Evolutionary conservation across 2,113 vertebrate genomes (phyloP).

Genomic region (Tachuris rubrigastra): DNA sequence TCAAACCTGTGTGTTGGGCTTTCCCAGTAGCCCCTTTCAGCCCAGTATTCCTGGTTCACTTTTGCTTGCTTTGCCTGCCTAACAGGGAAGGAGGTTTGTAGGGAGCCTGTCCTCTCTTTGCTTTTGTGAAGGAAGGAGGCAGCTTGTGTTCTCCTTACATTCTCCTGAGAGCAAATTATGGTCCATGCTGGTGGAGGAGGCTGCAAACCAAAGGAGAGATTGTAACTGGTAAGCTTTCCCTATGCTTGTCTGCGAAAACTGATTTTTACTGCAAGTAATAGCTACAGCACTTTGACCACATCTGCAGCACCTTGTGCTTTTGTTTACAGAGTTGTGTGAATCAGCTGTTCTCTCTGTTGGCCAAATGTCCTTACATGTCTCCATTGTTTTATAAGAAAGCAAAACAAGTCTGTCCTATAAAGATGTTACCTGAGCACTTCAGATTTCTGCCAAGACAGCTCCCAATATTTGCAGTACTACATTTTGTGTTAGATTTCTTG

Average conservation of each 20-base stretch:
- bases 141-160: background rate
- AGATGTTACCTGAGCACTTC: background rate
- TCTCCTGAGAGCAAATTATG: background rate
- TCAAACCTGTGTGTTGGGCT: background rate
- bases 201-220: background rate
- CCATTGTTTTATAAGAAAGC: background rate
- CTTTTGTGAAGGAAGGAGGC: background rate
- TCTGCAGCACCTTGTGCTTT: background rate
- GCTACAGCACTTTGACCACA: background rate
- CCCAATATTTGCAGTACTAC: background rate
- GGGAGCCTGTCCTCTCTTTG: background rate
- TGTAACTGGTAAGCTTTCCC: background rate
- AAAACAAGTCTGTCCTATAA: background rate
- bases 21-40: background rate
- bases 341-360: background rate
- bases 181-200: background rate
- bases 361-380: background rate
- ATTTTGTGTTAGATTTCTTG: background rate
- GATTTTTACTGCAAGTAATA: background rate
- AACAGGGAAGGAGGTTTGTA: background rate
- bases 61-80: background rate
- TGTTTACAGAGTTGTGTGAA: background rate
- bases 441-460: background rate
- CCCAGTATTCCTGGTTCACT: background rate
- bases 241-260: background rate